phyloP scores from a whole-genome alignment of 2,113 vertebrate species.

The Engraulis encrasicolus region DNA sequence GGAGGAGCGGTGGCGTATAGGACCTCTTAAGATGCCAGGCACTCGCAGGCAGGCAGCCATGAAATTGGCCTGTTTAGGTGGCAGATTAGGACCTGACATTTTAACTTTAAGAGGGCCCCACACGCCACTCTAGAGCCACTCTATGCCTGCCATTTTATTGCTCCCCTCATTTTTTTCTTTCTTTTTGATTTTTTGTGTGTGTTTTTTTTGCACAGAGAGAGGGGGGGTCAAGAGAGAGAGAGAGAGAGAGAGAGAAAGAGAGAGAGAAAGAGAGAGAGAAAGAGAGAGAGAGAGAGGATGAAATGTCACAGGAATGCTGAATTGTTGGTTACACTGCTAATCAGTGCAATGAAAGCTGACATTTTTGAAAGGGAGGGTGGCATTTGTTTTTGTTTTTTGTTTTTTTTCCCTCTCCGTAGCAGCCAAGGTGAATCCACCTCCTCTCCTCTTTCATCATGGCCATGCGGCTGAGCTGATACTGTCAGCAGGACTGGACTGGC shows the following conservation, averaged over 20 bases:
- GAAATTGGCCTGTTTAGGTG: conserved; percentile 52
- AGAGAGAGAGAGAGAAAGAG: no score
- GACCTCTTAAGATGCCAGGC: conserved; percentile 42
- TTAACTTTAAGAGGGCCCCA: conserved; percentile 50
- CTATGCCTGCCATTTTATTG: conserved; percentile 53
- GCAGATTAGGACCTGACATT: conserved; percentile 55
- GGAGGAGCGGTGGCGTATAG: no score
- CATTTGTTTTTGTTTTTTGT: no score
- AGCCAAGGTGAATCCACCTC: neutral
- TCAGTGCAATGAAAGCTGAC: neutral
- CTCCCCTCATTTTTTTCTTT: neutral
- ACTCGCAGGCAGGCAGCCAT: conserved; percentile 45
- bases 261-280: no score
- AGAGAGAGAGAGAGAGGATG: neutral
- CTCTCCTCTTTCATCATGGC: no score
- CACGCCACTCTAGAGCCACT: conserved; percentile 42
- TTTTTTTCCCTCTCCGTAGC: no score
- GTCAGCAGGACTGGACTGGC: no score
- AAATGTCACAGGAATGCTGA: neutral
- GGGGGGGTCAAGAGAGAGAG: no score
- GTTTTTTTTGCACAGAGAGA: no score
- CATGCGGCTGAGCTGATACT: neutral
- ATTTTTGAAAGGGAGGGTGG: neutral
- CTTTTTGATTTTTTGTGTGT: no score
- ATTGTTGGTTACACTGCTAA: neutral